Conservation (phyloP, 2,113 vertebrate species). For the Progne subis region DNA sequence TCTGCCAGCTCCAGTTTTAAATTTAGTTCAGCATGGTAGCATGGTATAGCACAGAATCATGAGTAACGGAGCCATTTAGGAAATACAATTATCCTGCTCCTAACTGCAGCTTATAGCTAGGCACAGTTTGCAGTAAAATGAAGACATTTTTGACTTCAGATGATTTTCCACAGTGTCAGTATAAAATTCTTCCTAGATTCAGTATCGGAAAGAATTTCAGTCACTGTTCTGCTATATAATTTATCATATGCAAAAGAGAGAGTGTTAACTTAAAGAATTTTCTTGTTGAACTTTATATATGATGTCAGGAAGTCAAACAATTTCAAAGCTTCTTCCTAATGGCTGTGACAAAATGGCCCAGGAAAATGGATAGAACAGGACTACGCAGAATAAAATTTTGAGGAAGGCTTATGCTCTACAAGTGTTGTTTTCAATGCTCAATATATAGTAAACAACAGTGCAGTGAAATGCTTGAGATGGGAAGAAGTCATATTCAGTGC, state of each 20-base stretch:
- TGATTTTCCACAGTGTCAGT: not conserved
- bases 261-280: not conserved
- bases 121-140: not conserved
- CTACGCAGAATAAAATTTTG: not conserved
- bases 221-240: not conserved
- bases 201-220: not conserved
- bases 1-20: not conserved
- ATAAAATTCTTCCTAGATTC: not conserved
- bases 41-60: not conserved
- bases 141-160: not conserved
- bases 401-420: not conserved
- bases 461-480: not conserved
- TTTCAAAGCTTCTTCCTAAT: not conserved
- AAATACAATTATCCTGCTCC: not conserved
- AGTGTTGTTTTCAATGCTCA: not conserved
- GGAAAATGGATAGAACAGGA: not conserved
- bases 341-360: not conserved
- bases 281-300: not conserved
- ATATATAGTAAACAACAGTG: not conserved
- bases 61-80: not conserved
- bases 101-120: not conserved
- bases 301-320: not conserved
- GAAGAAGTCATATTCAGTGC: not conserved
- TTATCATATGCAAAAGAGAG: not conserved
- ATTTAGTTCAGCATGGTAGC: not conserved